Evolutionary conservation across 2,888 invertebrate species (phyloP).

Genomic region (Acanthosepion pharaonis): DNA sequence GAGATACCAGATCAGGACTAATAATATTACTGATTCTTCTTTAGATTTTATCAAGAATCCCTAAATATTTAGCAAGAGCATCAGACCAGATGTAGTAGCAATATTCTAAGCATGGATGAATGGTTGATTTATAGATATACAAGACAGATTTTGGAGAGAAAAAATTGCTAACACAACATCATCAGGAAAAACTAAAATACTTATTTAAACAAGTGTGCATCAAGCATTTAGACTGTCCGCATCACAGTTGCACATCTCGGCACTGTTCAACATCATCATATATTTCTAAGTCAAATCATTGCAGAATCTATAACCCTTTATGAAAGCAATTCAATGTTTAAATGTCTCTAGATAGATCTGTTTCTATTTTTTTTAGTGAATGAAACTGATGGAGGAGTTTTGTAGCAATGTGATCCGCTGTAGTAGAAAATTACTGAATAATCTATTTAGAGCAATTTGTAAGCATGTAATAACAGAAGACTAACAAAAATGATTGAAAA

Average conservation of each 20-base stretch:
- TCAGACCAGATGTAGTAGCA: too few relatives aligned
- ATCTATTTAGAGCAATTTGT: not conserved
- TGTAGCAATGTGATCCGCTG: not conserved
- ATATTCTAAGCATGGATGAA: too few relatives aligned
- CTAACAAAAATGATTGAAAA: not conserved
- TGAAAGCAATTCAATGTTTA: not conserved
- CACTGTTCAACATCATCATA: too few relatives aligned
- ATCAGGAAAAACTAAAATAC: not conserved
- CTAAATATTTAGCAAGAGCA: too few relatives aligned
- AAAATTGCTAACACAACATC: too few relatives aligned
- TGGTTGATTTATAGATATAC: too few relatives aligned
- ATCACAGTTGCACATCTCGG: too few relatives aligned
- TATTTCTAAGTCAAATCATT: not conserved
- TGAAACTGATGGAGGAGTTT: not conserved
- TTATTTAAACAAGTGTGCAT: not conserved
- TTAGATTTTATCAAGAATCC: too few relatives aligned
- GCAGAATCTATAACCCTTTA: not conserved
- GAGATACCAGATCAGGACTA: too few relatives aligned
- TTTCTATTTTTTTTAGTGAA: not conserved
- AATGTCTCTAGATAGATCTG: not conserved
- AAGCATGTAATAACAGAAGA: not conserved
- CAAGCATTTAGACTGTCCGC: not conserved
- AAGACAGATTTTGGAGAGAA: too few relatives aligned
- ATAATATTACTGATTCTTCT: too few relatives aligned
- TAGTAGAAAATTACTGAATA: not conserved